Evolutionary conservation across 2,797 vertebrate genomes (phyloP).

Genomic region (Heteromormyrus szaboi): DNA sequence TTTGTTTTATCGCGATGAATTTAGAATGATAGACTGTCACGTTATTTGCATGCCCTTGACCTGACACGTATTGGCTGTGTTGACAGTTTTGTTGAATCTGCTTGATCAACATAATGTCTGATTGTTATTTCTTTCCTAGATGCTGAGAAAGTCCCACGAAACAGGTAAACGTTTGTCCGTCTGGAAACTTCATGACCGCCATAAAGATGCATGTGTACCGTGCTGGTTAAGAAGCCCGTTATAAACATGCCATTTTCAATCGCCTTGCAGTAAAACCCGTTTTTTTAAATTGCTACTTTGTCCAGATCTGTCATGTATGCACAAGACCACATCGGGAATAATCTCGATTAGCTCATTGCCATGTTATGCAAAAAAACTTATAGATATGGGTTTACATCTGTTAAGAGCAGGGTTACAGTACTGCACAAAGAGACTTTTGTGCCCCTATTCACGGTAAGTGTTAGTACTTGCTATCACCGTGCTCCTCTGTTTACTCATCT

Average conservation of each 20-base stretch:
- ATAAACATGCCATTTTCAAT: background rate
- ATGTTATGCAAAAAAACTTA: background rate
- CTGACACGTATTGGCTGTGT: background rate
- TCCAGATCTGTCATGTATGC: background rate
- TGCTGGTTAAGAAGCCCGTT: no score
- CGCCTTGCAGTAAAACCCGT: background rate
- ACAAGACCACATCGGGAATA: background rate
- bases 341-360: background rate
- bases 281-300: background rate
- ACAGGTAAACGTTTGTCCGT: constrained; percentile 52
- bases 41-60: background rate
- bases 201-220: background rate
- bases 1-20: background rate
- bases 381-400: background rate
- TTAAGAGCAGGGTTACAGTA: background rate
- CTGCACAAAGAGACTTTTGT: background rate
- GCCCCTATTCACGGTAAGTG: background rate
- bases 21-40: background rate
- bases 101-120: background rate
- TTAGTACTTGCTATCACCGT: background rate
- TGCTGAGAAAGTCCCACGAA: constrained; percentile 72
- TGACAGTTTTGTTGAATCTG: background rate
- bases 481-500: background rate
- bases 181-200: background rate
- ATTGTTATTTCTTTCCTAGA: constrained; percentile 44